Conservation (phyloP, 2,113 vertebrate species). For the Callionymus lyra region DNA sequence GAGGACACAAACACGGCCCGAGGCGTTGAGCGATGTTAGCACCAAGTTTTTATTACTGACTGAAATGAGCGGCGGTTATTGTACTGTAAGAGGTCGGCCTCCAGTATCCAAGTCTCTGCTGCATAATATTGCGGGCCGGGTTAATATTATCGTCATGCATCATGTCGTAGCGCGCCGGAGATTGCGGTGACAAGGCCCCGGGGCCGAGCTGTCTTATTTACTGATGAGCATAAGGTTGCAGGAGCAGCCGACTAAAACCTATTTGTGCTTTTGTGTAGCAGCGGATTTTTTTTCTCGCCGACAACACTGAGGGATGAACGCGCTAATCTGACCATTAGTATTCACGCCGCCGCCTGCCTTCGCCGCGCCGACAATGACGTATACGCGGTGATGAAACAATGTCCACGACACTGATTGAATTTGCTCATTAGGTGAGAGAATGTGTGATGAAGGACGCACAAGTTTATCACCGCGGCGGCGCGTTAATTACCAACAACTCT, state of each 20-base stretch:
- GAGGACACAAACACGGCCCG: too few species aligned
- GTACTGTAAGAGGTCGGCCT: slow-evolving; percentile 7
- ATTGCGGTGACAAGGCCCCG: slow-evolving; percentile 23
- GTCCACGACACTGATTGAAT: slow-evolving; percentile 46
- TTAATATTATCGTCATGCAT: slow-evolving; percentile 22
- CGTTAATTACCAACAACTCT: too few species aligned
- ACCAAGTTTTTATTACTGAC: too few species aligned
- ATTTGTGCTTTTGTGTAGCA: slow-evolving; percentile 21
- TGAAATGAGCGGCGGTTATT: neutral
- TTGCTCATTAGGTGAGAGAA: slow-evolving; percentile 34
- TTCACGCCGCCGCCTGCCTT: slow-evolving; percentile 22
- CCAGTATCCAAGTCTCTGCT: slow-evolving; percentile 2
- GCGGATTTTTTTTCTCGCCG: too few species aligned
- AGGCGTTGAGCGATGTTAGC: too few species aligned
- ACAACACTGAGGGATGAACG: slow-evolving; percentile 3
- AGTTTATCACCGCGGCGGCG: too few species aligned
- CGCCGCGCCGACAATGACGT: slow-evolving; percentile 12
- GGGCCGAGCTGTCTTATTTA: slow-evolving; percentile 33
- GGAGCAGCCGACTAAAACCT: slow-evolving; percentile 25
- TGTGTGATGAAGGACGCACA: neutral
- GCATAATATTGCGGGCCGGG: slow-evolving; percentile 23
- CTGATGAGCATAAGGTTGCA: slow-evolving; percentile 28
- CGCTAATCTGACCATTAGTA: slow-evolving; percentile 38
- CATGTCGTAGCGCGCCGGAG: slow-evolving; percentile 22
- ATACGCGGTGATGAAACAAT: slow-evolving; percentile 37